Evolutionary conservation across 2,888 invertebrate genomes (phyloP), one percentile per base, ranked within the genome.

Genomic region (Aphelenchoides bicaudatus): DNA sequence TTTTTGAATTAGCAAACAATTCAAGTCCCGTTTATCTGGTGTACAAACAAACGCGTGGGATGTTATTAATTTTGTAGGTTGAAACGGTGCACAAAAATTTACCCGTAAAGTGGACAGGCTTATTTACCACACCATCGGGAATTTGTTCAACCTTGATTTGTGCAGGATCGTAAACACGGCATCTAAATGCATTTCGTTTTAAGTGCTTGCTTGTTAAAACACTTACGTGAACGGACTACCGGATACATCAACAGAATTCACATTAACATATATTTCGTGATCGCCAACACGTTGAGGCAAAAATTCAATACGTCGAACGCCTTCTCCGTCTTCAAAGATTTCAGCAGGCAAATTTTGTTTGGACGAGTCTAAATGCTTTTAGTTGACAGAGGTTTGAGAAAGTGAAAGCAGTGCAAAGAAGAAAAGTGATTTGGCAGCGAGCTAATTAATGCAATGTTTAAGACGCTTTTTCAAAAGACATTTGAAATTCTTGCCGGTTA

Each of bases 161-260:
- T 65, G 88, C 88, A 28, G 92, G 89, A 82, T 94, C 92, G 81
- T 92, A 98, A 6, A 92, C 93, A 80, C 94, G 93, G 49, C 70
- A 65, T n/a, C n/a, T n/a, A n/a, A n/a, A n/a, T n/a, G n/a, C 19
- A 69, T 51, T 55, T 92, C 88, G n/a, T n/a, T n/a, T n/a, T n/a
- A n/a, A n/a, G n/a, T n/a, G n/a, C n/a, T n/a, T n/a, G n/a, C n/a
- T n/a, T n/a, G n/a, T n/a, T n/a, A n/a, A n/a, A n/a, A n/a, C n/a
- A n/a, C n/a, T n/a, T n/a, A n/a, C 28, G 91, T 83, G 80, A 94
- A 94, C 13, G 96, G 96, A 79, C 91, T 91, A 48, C 93, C 94
- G 79, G 89, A 90, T 0, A 94, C 76, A 25, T 79, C 78, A 19
- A 66, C 68, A 25, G 78, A 80, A 48, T 72, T 78, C 69, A 78